These are phyloP conservation scores for Trichechus manatus DNA, from an alignment of 2,113 vertebrate species.

Conservation along the genomic window DNA sequence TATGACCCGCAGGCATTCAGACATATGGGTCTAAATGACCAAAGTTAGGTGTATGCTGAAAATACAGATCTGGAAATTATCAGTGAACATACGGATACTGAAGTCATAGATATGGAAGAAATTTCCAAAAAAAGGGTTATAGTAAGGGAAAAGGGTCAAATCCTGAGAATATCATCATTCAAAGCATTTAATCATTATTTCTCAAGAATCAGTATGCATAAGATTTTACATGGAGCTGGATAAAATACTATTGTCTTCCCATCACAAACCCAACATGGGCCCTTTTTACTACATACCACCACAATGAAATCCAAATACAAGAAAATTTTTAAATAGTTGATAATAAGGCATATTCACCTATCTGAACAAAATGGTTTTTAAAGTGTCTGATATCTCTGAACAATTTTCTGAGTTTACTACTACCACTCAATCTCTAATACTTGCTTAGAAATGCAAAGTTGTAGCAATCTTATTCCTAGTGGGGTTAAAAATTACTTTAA, in stretches of 20 bases:
- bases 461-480: not conserved
- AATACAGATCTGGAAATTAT: not conserved
- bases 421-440: not conserved
- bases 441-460: not conserved
- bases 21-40: not conserved
- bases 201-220: not conserved
- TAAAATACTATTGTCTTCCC: not conserved
- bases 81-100: not conserved
- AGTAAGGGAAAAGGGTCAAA: not conserved
- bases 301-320: too few species aligned
- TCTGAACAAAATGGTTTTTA: not conserved
- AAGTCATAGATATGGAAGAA: not conserved
- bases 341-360: too few species aligned
- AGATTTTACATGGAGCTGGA: too few species aligned
- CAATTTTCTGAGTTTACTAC: not conserved
- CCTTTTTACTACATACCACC: too few species aligned
- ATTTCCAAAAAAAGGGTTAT: not conserved
- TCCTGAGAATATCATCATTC: not conserved
- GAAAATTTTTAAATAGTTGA: too few species aligned
- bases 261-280: too few species aligned
- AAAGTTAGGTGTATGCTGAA: not conserved
- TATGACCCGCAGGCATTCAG: too few species aligned
- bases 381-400: not conserved
- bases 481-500: not conserved
- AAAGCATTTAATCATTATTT: not conserved